A percentile compares a stretch with the other conserved stretches of the same genome.
Conservation (phyloP, 1,140 invertebrate genomes). For the Pogonomyrmex californicus region DNA sequence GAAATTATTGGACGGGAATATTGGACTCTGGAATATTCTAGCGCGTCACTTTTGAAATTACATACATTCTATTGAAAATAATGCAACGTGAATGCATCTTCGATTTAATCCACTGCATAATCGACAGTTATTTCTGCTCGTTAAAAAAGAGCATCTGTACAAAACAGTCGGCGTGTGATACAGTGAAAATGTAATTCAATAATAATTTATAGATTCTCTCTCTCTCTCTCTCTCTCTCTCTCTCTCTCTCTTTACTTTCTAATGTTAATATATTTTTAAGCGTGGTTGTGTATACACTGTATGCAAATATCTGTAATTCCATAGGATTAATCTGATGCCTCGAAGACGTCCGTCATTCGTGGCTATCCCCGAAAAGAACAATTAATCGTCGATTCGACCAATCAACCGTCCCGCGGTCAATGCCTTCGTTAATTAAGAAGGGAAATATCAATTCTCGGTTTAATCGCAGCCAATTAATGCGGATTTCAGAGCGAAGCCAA, state of each 20-base stretch:
- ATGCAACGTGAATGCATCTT: background rate
- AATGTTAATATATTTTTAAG: background rate
- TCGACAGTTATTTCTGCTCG: background rate
- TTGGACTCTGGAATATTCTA: constrained; percentile 10
- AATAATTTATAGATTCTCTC: background rate
- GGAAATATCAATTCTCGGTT: background rate
- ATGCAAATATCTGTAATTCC: no score
- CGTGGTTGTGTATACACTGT: background rate
- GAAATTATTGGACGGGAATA: background rate
- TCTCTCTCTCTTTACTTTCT: background rate
- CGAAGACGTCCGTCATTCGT: background rate
- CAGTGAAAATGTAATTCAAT: background rate
- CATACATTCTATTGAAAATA: background rate
- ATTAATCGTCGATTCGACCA: background rate
- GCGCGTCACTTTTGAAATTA: background rate
- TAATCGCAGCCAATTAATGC: constrained; percentile 23
- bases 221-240: no score
- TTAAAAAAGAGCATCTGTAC: background rate
- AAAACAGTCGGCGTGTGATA: no score
- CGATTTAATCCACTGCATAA: background rate
- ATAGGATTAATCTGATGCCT: background rate
- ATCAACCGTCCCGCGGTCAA: constrained; percentile 9
- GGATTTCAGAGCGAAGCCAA: constrained; percentile 73
- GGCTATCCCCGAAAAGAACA: background rate
- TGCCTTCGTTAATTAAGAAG: constrained; percentile 18